Conservation (phyloP, 2,113 vertebrate genomes). For the Malurus alboscapulatus region DNA sequence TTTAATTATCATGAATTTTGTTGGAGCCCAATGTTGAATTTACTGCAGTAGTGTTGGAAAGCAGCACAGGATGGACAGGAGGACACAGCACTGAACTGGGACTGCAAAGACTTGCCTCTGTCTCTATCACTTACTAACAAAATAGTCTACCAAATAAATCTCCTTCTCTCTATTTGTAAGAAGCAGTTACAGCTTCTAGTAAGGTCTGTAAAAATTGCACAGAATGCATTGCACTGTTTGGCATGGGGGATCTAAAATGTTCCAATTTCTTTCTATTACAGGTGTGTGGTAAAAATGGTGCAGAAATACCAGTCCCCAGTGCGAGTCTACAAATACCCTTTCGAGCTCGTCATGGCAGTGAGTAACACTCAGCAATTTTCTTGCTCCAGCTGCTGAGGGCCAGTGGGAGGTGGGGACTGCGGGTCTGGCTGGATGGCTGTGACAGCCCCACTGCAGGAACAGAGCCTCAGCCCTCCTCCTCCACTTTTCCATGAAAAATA, state of each 20-base stretch:
- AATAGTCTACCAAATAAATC: background rate
- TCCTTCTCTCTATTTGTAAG: background rate
- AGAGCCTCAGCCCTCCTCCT: background rate
- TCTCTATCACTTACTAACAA: background rate
- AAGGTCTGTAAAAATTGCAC: background rate
- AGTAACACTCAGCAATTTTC: slow-evolving; percentile 56
- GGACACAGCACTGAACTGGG: background rate
- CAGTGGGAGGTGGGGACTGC: background rate
- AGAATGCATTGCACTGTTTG: rapidly evolving
- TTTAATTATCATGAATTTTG: background rate
- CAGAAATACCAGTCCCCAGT: slow-evolving; percentile 87
- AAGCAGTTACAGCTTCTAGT: background rate
- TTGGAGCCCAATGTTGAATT: background rate
- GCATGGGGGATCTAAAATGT: background rate
- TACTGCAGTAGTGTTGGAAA: background rate
- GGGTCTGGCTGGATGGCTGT: background rate
- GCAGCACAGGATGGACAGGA: background rate
- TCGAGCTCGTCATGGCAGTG: slow-evolving; percentile 88
- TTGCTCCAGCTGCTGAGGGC: background rate
- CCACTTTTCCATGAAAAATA: background rate
- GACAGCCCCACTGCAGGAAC: background rate
- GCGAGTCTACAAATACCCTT: slow-evolving; percentile 84
- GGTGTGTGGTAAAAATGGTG: slow-evolving; percentile 77
- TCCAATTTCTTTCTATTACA: background rate
- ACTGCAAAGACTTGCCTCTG: background rate